These are phyloP conservation scores for Dasyprocta punctata DNA, from an alignment of 2,113 vertebrate genomes.

Conservation along the genomic window DNA sequence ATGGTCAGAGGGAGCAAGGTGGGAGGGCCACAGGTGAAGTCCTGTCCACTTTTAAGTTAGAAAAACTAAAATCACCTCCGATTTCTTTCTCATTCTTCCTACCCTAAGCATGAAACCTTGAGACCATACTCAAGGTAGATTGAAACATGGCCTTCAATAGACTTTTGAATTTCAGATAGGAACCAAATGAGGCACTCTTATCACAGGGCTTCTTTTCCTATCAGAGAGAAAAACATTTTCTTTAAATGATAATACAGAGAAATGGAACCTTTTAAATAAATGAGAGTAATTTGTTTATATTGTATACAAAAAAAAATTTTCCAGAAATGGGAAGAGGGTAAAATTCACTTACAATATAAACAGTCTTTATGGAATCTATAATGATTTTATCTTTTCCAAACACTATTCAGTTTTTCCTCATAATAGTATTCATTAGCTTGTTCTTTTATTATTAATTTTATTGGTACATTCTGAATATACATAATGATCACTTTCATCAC, in stretches of 20 bases:
- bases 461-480: not conserved
- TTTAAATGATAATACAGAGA: not conserved
- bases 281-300: slow-evolving; percentile 33
- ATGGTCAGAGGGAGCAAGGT: not conserved
- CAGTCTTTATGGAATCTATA: not conserved
- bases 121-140: not conserved
- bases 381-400: slow-evolving; percentile 41
- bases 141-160: not conserved
- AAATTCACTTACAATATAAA: not conserved
- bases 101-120: not conserved
- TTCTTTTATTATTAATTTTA: not conserved
- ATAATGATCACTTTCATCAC: not conserved
- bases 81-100: not conserved
- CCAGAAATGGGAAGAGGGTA: slow-evolving; percentile 7
- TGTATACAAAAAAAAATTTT: not conserved
- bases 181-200: not conserved
- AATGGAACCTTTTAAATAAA: slow-evolving; percentile 53
- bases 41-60: not conserved
- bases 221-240: not conserved
- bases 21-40: not conserved
- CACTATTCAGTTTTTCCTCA: not conserved
- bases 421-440: not conserved
- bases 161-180: not conserved
- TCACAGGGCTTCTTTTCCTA: slow-evolving; percentile 1
- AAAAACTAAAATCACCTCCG: not conserved